These are phyloP conservation scores for Probaryconus sp. DNA, from an alignment of 1,140 invertebrate genomes.

Conservation along the genomic window DNA sequence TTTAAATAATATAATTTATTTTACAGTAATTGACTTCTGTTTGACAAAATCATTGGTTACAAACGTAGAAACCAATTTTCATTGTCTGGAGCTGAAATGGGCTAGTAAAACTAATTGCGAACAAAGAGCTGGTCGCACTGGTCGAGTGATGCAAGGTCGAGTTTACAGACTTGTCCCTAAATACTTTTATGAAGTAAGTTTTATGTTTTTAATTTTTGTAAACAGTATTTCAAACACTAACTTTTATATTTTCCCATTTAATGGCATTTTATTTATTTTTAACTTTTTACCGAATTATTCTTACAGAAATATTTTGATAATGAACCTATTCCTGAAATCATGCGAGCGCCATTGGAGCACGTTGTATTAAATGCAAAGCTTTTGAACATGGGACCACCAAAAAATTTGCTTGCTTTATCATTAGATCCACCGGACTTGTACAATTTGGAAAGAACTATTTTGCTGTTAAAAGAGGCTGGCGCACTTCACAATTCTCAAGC, in stretches of 20 bases:
- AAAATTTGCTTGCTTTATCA: constrained; percentile 83
- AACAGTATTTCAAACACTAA: not conserved
- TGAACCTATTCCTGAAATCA: constrained; percentile 86
- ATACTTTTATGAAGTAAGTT: constrained; percentile 84
- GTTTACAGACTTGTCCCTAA: constrained; percentile 91
- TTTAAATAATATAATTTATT: constrained; percentile 27
- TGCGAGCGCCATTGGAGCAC: constrained; percentile 89
- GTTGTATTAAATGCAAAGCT: constrained; percentile 91
- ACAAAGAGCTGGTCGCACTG: constrained; percentile 94
- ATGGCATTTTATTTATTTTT: constrained; percentile 9
- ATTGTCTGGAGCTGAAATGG: constrained; percentile 89
- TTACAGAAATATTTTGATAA: constrained; percentile 72
- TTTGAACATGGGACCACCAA: constrained; percentile 90
- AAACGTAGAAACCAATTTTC: constrained; percentile 88
- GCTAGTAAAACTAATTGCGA: constrained; percentile 92
- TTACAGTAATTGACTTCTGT: constrained; percentile 96
- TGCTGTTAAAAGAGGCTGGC: constrained; percentile 91
- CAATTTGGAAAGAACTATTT: constrained; percentile 89
- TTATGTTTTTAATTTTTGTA: not conserved
- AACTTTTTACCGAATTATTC: constrained; percentile 3
- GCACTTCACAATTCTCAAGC: constrained; percentile 81
- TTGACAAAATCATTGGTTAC: constrained; percentile 90
- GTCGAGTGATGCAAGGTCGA: constrained; percentile 89
- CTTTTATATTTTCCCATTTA: not conserved
- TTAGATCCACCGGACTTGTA: constrained; percentile 91